Percentiles rank a stretch among this genome's conserved stretches.
Evolutionary conservation across 1,140 invertebrate genomes (phyloP).

Genomic region (Drosophila truncata): DNA sequence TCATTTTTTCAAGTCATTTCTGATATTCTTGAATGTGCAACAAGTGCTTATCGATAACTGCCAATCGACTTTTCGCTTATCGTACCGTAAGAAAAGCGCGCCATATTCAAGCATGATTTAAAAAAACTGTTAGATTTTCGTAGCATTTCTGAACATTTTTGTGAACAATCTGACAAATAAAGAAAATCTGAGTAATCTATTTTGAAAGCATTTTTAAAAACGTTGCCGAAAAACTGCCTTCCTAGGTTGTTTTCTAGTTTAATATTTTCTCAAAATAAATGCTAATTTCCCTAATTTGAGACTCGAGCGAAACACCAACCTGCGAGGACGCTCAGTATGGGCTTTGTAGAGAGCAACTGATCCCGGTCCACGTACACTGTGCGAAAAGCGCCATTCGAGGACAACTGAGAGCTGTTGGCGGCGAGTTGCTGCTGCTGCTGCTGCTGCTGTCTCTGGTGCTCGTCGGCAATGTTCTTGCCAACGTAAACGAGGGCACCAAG

Average conservation of each 20-base stretch:
- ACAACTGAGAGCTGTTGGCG: constrained; percentile 28
- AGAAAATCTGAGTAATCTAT: background rate
- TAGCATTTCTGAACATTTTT: background rate
- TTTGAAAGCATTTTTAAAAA: background rate
- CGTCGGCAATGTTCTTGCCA: constrained; percentile 84
- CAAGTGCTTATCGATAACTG: background rate
- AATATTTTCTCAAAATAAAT: background rate
- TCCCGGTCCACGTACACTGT: constrained; percentile 67
- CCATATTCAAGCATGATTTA: constrained; percentile 18
- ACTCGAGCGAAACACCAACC: constrained; percentile 43
- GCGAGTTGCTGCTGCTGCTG: constrained; percentile 12
- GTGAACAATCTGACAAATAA: background rate
- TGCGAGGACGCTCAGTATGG: constrained; percentile 69
- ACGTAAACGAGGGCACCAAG: constrained; percentile 86
- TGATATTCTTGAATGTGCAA: background rate
- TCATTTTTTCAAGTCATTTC: background rate
- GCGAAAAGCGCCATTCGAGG: constrained; percentile 48
- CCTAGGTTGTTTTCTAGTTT: too few relatives aligned
- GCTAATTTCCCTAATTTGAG: background rate
- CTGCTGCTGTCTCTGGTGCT: constrained; percentile 63
- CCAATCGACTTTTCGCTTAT: background rate
- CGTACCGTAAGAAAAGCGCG: constrained; percentile 17
- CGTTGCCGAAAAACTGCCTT: too few relatives aligned
- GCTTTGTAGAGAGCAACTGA: constrained; percentile 74
- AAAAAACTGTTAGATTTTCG: background rate